Evolutionary conservation across 2,888 invertebrate species (phyloP), one percentile per base, ranked within the genome.

Genomic region (Ectemnius continuus): DNA sequence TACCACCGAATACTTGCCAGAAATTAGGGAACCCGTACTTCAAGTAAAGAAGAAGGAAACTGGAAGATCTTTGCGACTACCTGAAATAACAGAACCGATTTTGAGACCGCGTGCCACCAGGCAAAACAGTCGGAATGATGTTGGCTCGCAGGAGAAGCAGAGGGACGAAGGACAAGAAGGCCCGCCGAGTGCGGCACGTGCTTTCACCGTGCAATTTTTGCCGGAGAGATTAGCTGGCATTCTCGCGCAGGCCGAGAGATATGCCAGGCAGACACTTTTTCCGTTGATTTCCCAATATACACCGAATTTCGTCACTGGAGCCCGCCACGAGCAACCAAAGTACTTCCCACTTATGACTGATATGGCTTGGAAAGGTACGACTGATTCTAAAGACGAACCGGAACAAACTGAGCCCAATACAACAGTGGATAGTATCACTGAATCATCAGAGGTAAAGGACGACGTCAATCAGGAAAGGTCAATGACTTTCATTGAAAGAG

Each of bases 221-320:
- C 97, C 97, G 0, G 95, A 96, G 78, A 92, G 96, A 46, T 90
- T 97, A 1, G 96, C 96, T 0, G 94, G 95, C 4, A 94, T 97
- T 89, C 93, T 97, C 61, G 95, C 96, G 52, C 94, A 96, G 82
- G 97, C 96, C 0, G 97, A 97, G 86, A 93, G 94, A 62, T 96
- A 96, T 88, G 96, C 96, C 0, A 92, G 96, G 66, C 95, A 96
- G 88, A 96, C 95, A 0, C 91, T 96, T 1, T 89, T 96, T 66
- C 96, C 96, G 0, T 89, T 96, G 5, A 95, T 96, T 11, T 96
- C 96, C 14, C 95, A 95, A 59, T 95, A 96, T 89, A 95, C 96
- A 0, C 96, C 96, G 0, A 94, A 94, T 70, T 93, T 96, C 77
- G 91, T 93, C 4, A 86, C 84, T 0, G 87, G 85, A 0, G 73